Base-by-base conservation (phyloP, 1,140 invertebrate genomes). In the Yoshiicerus persimilis region DNA sequence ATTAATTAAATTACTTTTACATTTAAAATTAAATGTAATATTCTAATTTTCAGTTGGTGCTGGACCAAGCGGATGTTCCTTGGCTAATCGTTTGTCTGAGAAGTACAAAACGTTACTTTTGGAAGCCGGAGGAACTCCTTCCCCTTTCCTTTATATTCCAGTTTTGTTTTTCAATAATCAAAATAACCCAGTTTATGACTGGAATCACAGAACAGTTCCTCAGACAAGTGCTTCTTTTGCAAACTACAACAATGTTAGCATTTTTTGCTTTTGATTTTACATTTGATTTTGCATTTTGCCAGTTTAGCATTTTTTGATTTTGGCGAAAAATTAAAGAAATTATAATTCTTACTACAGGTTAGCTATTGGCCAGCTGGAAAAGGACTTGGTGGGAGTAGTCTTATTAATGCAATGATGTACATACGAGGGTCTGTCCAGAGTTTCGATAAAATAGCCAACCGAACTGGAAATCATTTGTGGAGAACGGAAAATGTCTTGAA, bases 361-460 rank as follows among this genome's bases (percentile, higher is more conserved):
- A 23, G 64, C 4, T 36, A 27, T 87, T 93, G 92, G 92, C 91
- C 92, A 0, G 91, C 92, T 23, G 93, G 93, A 5, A 92, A 92
- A 89, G 92, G 91, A 90, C 89, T 93, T 41, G 95, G 95, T 16
- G 95, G 95, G 4, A 93, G 93, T 62, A 94, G 94, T 1, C 92
- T 93, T 11, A 93, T 95, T 87, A 95, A 95, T 90, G 94, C 94
- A 6, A 95, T 95, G 95, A 94, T 94, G 11, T 95, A 95, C 89
- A 93, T 95, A 23, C 92, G 95, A 64, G 95, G 95, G 2, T 93
- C 94, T 70, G 39, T 64, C 20, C 75, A 89, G 25, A 86, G 88
- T 30, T 89, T 84, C 47, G 75, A 89, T 13, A 47, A 86, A 66
- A 66, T 87, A 11, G 88, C 86, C n/a, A 23, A 70, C 0, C 86